Base-by-base conservation (phyloP, 2,888 invertebrate genomes). In the Epicampocera succincta region DNA sequence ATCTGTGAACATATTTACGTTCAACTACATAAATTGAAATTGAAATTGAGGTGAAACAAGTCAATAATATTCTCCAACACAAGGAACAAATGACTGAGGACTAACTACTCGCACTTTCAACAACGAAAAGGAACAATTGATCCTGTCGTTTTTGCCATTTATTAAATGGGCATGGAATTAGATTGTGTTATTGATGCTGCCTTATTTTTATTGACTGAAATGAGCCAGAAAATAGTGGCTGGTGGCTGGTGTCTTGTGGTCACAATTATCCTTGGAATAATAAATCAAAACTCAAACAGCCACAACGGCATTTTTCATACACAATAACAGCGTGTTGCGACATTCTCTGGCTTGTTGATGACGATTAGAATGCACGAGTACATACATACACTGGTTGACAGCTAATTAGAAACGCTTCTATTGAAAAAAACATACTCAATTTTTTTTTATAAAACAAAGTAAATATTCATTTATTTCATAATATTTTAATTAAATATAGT, bases 211-310 rank as follows among this genome's bases (percentile, higher is more conserved):
- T 61, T 46, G 72, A 73, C 66, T 25, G 66, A 66, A 61, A 42
- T 65, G 56, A 21, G 8, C 1, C 3, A 33, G 8, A 33, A 33
- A 9, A 33, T 33, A 5, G 33, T 63, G 44, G 68, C 25, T 75
- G 58, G 63, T 77, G 73, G 58, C 63, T 77, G 73, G 38, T 74
- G 73, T 50, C 40, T 71, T 82, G 82, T 78, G 82, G 78, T 75
- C 74, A 63, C 42, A 75, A 73, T 79, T 73, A 79, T 66, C 52
- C 72, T 79, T 73, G 40, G 46, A 79, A 79, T 73, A 73, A 79
- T 79, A 79, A 79, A 79, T 79, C 78, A 79, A 73, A 79, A 79
- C 66, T 17, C 61, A 52, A 69, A 72, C 66, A 78, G 50, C 63
- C 58, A 44, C n/a, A 15, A 58, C 54, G 56, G 71, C 65, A 78